These are phyloP conservation scores for Daktulosphaira vitifoliae DNA, from an alignment of 1,140 invertebrate species.

Conservation along the genomic window DNA sequence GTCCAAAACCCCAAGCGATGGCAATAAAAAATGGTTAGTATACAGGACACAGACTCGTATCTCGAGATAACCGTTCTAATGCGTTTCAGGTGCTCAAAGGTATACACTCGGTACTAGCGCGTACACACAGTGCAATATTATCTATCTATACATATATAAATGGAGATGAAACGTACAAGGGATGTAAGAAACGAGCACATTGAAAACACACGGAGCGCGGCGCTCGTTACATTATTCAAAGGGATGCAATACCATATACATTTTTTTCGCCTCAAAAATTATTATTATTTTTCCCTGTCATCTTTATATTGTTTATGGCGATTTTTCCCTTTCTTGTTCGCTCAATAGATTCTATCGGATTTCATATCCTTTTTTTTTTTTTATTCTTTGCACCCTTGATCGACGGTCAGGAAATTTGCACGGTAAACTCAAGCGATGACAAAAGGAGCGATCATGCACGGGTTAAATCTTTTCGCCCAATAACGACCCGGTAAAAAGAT, in stretches of 20 bases:
- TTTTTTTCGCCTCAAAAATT: neutral
- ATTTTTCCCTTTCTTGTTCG: neutral
- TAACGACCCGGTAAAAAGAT: no score
- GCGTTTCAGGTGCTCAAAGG: constrained; percentile 23
- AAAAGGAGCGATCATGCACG: no score
- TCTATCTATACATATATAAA: neutral
- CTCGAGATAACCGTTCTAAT: constrained; percentile 27
- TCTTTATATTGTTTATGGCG: neutral
- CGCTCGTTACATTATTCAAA: constrained; percentile 17
- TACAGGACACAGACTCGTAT: neutral
- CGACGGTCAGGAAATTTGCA: no score
- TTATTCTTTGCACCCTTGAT: no score
- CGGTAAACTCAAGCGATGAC: no score
- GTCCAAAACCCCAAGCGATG: constrained; percentile 23
- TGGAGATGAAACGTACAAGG: neutral
- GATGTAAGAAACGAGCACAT: constrained; percentile 12
- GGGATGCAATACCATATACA: neutral
- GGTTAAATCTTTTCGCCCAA: no score
- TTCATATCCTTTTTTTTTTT: no score
- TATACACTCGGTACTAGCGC: no score
- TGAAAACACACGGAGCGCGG: neutral
- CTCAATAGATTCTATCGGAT: no score
- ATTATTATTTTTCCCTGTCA: neutral
- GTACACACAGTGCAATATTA: no score
- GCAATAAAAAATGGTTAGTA: constrained; percentile 32